Evolutionary conservation across 2,113 vertebrate species (phyloP).

Genomic region (Platichthys flesus): DNA sequence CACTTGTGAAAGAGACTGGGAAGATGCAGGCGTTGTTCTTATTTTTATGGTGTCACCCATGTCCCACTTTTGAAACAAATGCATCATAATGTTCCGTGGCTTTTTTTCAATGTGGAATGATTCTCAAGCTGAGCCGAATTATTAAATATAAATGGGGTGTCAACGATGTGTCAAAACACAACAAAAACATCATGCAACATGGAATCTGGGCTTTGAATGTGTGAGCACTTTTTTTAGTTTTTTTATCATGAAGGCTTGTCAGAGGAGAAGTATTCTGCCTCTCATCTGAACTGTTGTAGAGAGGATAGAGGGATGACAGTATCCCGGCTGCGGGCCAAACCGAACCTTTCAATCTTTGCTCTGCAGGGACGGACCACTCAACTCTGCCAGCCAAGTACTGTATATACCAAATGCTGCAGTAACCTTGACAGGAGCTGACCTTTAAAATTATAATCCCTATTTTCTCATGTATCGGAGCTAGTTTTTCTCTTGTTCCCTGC

Average conservation of each 20-base stretch:
- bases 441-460: conserved; percentile 58
- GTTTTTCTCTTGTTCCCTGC: conserved; percentile 1
- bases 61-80: conserved; percentile 49
- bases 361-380: conserved; percentile 66
- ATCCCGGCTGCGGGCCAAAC: conserved; percentile 73
- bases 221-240: background rate
- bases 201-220: conserved; percentile 29
- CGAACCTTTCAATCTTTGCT: conserved; percentile 62
- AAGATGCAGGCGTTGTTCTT: conserved; percentile 21
- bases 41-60: conserved; percentile 18
- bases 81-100: conserved; percentile 14
- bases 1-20: conserved; percentile 20
- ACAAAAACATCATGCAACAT: conserved; percentile 40
- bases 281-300: conserved; percentile 37
- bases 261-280: conserved; percentile 18
- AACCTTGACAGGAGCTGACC: conserved; percentile 74
- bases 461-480: conserved; percentile 36
- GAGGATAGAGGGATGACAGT: conserved; percentile 67
- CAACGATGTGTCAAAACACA: conserved; percentile 44
- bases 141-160: conserved; percentile 53
- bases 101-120: conserved; percentile 14
- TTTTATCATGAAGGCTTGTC: conserved; percentile 5
- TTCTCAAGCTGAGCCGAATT: conserved; percentile 35
- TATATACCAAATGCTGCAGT: conserved; percentile 54
- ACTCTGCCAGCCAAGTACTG: conserved; percentile 64